Evolutionary conservation across 2,888 invertebrate genomes (phyloP), one percentile per base, ranked within the genome.

Genomic region (Octonoba sinensis): DNA sequence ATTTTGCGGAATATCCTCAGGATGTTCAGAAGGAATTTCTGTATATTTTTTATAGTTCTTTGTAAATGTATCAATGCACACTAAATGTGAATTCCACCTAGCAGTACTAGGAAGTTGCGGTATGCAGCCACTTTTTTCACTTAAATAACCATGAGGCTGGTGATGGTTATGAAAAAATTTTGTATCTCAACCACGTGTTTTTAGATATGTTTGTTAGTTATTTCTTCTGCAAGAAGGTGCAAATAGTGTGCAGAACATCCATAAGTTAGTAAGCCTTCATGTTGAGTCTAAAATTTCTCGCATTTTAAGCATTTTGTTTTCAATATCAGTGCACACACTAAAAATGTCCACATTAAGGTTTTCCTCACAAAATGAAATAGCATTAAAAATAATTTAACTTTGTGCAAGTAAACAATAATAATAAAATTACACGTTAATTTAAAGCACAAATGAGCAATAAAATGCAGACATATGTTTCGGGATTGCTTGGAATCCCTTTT

Each of bases 11-110:
- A 62, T 16, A 1, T 62, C 62, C 11, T 27, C 27, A 12, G 1
- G 1, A 22, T 62, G 1, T 62, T 44, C 62, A 24, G 13, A 22
- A 16, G 13, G 22, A 6, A 64, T 64, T 46, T 64, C 47, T 12
- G 36, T 16, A 46, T 64, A 64, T 46, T n/a, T 44, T 18, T 64
- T 36, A 64, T 64, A 47, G 20, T 64, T 64, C 4, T 64, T 47
- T 13, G 16, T 8, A 20, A 8, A 64, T 47, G 64, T 64, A 8
- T n/a, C 18, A 64, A 64, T 18, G 16, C 64, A 64, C 4, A 1
- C 18, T 2, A 47, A 1, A 36, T 46, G 64, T n/a, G 64, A 64
- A 64, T 64, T 44, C 64, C 46, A 64, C 3, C 64, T 3, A 6
- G 64, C 36, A 8, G 12, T n/a, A 64, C 13, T n/a, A 8, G 64